These are phyloP conservation scores for Oligia latruncula DNA, from an alignment of 2,888 invertebrate species.

Conservation along the genomic window DNA sequence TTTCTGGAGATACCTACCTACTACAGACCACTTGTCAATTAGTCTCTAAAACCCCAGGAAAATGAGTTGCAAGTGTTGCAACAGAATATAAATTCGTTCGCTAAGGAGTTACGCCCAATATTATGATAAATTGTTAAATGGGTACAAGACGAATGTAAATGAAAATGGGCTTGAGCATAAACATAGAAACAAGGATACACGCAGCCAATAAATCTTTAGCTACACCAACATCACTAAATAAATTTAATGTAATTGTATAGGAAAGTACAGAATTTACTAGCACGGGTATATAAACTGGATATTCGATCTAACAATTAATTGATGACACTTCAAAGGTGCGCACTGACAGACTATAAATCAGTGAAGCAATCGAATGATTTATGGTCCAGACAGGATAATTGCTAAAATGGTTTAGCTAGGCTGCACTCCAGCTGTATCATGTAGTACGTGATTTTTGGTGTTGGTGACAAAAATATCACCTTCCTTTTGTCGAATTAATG, in stretches of 20 bases:
- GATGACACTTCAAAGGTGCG: slow-evolving; percentile 13
- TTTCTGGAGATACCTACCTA: background rate
- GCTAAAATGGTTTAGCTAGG: background rate
- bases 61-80: background rate
- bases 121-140: background rate
- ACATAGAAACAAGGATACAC: background rate
- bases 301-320: background rate
- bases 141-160: background rate
- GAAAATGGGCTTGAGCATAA: background rate
- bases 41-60: background rate
- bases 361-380: slow-evolving; percentile 35
- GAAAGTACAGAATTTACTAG: background rate
- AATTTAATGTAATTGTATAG: background rate
- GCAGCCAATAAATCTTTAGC: background rate
- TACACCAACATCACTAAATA: background rate
- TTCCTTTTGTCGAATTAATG: background rate
- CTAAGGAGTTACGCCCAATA: background rate
- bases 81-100: background rate
- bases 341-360: slow-evolving; percentile 22
- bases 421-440: background rate
- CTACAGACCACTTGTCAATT: background rate
- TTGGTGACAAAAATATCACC: background rate
- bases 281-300: background rate
- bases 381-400: slow-evolving; percentile 1
- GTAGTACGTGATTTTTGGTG: background rate